Base-by-base conservation (phyloP, 2,888 invertebrate genomes). In the Aspidiotus rigidus region DNA sequence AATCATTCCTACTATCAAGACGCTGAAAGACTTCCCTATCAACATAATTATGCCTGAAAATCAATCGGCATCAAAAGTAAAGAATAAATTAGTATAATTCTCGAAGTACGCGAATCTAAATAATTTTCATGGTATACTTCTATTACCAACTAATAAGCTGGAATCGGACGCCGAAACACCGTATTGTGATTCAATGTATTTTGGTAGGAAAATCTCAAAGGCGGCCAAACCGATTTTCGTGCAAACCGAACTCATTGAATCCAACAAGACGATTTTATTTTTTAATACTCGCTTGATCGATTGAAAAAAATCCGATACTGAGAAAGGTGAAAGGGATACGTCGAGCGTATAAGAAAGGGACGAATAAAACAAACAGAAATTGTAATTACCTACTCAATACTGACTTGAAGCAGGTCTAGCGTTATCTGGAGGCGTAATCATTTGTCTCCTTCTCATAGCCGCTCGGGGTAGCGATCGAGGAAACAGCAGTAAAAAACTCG, bases 111-210 rank as follows among this genome's bases (percentile, higher is more conserved):
- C 49, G 49, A 28, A 28, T 5, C 28, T 28, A 3, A 28, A 28
- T 49, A 49, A 49, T 11, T 49, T 49, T 49, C 49, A 49, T 49
- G 49, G 49, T n/a, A n/a, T 49, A 11, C 10, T 49, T 13, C 28
- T 9, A n/a, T 54, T 74, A 81, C 83, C 83, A 72, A 82, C 78
- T 62, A 80, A 77, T 28, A 82, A 75, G 71, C 80, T 81, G 1
- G 82, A 80, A 61, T 76, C 75, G 1, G 79, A 77, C 2, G 83
- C 80, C 0, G 80, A 78, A 53, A 79, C 77, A 7, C 78, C 76
- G 74, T 80, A 83, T 74, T 82, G 81, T 10, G 80, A 81, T 74
- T 83, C 82, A 64, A 83, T 78, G 73, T 81, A 81, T 73, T 83
- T 83, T 2, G 83, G 82, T 74, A 82, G 77, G 73, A 81, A 83